A percentile compares a stretch with the other conserved stretches of the same genome.
These are phyloP conservation scores for Colletes gigas DNA, from an alignment of 1,140 invertebrate species.

Conservation along the genomic window DNA sequence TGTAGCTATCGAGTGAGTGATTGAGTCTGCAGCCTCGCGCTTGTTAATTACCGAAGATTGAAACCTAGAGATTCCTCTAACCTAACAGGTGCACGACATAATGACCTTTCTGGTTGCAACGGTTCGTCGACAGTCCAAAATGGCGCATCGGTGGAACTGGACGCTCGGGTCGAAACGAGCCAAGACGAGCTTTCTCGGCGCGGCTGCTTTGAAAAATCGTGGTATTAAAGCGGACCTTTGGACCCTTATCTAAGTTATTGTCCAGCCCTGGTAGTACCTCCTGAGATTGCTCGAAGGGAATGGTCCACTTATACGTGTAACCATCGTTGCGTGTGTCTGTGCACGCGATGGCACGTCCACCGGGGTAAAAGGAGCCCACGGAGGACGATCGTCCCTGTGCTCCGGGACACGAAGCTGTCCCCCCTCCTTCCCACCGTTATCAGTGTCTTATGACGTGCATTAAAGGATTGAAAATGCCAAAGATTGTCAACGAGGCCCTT, in stretches of 20 bases:
- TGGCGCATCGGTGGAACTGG: no score
- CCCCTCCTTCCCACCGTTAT: slow-evolving; percentile 60
- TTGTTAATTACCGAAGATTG: no score
- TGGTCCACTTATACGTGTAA: slow-evolving; percentile 34
- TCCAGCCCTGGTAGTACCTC: slow-evolving; percentile 59
- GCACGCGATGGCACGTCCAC: background rate
- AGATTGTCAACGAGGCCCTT: slow-evolving; percentile 73
- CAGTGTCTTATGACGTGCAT: slow-evolving; percentile 76
- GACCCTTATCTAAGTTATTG: slow-evolving; percentile 73
- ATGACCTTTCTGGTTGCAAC: no score
- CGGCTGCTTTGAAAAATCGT: slow-evolving; percentile 60
- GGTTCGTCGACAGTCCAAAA: background rate
- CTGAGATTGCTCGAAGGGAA: slow-evolving; percentile 61
- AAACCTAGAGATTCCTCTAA: no score
- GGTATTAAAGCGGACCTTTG: slow-evolving; percentile 63
- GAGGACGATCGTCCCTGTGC: slow-evolving; percentile 5
- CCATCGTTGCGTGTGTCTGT: background rate
- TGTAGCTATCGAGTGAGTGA: no score
- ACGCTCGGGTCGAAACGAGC: background rate
- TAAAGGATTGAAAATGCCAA: slow-evolving; percentile 75
- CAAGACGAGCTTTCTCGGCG: slow-evolving; percentile 22
- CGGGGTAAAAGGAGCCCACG: background rate
- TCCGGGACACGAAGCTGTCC: slow-evolving; percentile 25
- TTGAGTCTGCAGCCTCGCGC: no score
- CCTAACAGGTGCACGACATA: no score